A percentile compares a stretch with the other conserved stretches of the same genome.
phyloP scores from a whole-genome alignment of 2,113 vertebrate species.

The Anolis sagrei region DNA sequence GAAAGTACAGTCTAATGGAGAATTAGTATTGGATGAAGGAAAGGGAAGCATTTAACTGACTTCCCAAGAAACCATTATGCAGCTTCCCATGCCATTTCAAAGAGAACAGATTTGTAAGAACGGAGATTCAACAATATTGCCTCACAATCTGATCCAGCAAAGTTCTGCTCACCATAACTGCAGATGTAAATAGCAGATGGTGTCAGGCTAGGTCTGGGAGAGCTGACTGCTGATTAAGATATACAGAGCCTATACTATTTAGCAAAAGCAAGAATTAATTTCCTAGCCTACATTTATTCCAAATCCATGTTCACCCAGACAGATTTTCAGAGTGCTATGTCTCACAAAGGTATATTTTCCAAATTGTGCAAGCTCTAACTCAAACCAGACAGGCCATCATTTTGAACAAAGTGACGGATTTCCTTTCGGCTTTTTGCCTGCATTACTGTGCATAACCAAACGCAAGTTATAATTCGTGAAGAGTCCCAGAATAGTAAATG shows the following conservation, averaged over 20 bases:
- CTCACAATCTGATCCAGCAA: not conserved
- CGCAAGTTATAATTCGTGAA: conserved; percentile 75
- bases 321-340: conserved; percentile 55
- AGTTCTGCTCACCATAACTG: not conserved
- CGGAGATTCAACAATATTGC: not conserved
- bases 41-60: not conserved
- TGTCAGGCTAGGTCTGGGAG: not conserved
- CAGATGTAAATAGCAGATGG: not conserved
- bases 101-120: not conserved
- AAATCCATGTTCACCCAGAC: conserved; percentile 43
- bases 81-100: not conserved
- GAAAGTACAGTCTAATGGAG: not conserved
- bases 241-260: not conserved
- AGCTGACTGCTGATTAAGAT: conserved; percentile 36
- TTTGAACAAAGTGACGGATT: conserved; percentile 66
- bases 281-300: conserved; percentile 43
- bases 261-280: conserved; percentile 13
- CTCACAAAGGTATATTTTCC: conserved; percentile 47
- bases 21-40: no score
- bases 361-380: conserved; percentile 66
- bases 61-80: not conserved
- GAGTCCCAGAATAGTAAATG: conserved; percentile 78
- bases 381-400: conserved; percentile 49
- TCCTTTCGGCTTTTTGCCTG: conserved; percentile 60
- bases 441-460: conserved; percentile 58